Evolutionary conservation across 2,797 vertebrate species (phyloP), one percentile per base, ranked within the genome.

Genomic region (Psittacula echo): DNA sequence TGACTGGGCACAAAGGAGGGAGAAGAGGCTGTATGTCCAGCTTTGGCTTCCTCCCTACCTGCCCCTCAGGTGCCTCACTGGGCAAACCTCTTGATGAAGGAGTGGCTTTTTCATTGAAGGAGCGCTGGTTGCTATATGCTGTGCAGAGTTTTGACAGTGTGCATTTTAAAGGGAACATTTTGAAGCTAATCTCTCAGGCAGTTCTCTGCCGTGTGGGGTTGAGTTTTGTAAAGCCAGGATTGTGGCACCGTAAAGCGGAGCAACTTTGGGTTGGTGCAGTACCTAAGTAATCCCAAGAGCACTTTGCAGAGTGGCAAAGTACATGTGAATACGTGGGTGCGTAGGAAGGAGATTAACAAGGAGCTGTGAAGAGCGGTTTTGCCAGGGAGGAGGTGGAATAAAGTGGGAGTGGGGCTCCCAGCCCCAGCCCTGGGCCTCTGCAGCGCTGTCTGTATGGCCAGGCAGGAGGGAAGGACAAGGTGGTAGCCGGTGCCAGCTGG

Each of bases 271-370:
- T 76, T 79, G 88, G 80, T 93, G 79, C 87, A 11, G 66, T 84
- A 94, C 95, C 87, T 70, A 81, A 95, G 91, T 94, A 95, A 93
- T 96, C 87, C 90, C 78, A 68, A 79, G 92, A 95, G 81, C 86
- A 58, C 90, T 95, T 66, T 89, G 84, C 81, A 80, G 48, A 96
- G 90, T 56, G 65, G 90, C 68, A 85, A 92, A 94, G 92, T 87
- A 92, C 86, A 23, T 83, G 48, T n/a, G 93, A 94, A 71, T 66
- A 10, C 53, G 83, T 0, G 9, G 32, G 48, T 80, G 90, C 9
- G 93, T 96, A 87, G 91, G 96, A 90, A 85, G 94, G 45, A 93
- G 94, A 86, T 90, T 90, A 93, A 88, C 54, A 34, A 90, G 92
- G 85, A 85, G 56, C 83, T 83, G 58, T 85, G 78, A 66, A 89